Evolutionary conservation across 2,888 invertebrate species (phyloP).

Genomic region (Alcis repandata): DNA sequence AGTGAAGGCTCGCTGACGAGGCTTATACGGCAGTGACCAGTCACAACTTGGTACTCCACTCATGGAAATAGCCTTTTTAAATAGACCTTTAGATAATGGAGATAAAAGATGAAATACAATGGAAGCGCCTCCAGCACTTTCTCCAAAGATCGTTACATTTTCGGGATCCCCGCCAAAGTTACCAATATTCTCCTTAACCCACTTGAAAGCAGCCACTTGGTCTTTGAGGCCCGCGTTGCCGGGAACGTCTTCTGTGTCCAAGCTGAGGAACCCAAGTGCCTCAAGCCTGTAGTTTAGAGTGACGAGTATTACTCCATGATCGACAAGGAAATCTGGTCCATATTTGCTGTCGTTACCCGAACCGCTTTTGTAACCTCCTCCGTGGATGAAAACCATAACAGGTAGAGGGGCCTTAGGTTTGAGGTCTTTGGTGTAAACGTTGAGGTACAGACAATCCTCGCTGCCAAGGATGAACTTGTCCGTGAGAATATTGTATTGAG

Average conservation of each 20-base stretch:
- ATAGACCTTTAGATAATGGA: slow-evolving; percentile 66
- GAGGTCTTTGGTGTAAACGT: slow-evolving; percentile 61
- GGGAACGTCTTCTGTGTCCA: slow-evolving; percentile 82
- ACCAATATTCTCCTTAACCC: slow-evolving; percentile 62
- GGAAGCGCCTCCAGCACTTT: slow-evolving; percentile 65
- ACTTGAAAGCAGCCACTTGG: slow-evolving; percentile 62
- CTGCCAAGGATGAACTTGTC: slow-evolving; percentile 49
- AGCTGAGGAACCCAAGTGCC: slow-evolving; percentile 84
- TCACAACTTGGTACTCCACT: slow-evolving; percentile 64
- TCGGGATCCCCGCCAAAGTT: slow-evolving; percentile 62
- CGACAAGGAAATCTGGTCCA: slow-evolving; percentile 85
- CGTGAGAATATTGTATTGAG: slow-evolving; percentile 60
- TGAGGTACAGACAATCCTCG: slow-evolving; percentile 67
- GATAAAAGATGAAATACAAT: slow-evolving; percentile 59
- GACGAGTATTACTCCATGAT: slow-evolving; percentile 82
- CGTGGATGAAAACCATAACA: slow-evolving; percentile 71
- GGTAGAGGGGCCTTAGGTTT: slow-evolving; percentile 51
- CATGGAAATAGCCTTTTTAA: slow-evolving; percentile 64
- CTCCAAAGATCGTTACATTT: slow-evolving; percentile 64
- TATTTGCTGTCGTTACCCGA: slow-evolving; percentile 76
- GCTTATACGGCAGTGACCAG: slow-evolving; percentile 55
- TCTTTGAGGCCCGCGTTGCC: slow-evolving; percentile 87
- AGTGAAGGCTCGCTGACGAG: slow-evolving; percentile 54
- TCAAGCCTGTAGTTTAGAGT: slow-evolving; percentile 86
- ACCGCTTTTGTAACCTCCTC: slow-evolving; percentile 62